These are phyloP conservation scores for Pristionchus pacificus DNA, from an alignment of 1,140 invertebrate species.

Conservation along the genomic window DNA sequence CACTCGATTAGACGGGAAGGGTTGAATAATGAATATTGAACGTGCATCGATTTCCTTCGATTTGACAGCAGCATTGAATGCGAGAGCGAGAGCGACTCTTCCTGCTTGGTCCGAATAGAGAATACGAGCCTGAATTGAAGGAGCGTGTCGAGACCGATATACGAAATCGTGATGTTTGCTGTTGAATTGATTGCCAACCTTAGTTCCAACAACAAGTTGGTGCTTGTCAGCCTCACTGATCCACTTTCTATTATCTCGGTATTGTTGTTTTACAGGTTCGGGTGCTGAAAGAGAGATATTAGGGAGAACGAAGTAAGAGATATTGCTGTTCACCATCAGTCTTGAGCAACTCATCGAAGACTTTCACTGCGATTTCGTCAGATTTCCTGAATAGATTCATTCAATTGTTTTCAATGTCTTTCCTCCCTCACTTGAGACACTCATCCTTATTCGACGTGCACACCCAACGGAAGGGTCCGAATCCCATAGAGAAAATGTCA, in stretches of 20 bases:
- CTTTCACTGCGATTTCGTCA: constrained; percentile 64
- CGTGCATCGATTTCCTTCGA: constrained; percentile 32
- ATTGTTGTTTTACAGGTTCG: constrained; percentile 62
- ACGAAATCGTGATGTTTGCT: constrained; percentile 58
- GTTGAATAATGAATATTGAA: not conserved
- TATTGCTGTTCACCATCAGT: constrained; percentile 53
- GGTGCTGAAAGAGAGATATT: constrained; percentile 53
- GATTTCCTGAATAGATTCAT: constrained; percentile 53
- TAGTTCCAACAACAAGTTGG: constrained; percentile 62
- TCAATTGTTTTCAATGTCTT: not conserved
- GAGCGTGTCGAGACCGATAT: constrained; percentile 60
- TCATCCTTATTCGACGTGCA: constrained; percentile 65
- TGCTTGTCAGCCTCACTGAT: constrained; percentile 66
- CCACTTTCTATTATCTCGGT: constrained; percentile 68
- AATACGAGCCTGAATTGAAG: constrained; percentile 64
- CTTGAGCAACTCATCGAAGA: constrained; percentile 62
- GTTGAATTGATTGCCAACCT: not conserved
- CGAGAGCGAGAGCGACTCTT: constrained; percentile 63
- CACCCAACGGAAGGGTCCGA: constrained; percentile 73
- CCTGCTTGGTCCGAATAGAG: constrained; percentile 68
- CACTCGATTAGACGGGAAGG: not conserved
- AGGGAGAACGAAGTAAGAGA: not conserved
- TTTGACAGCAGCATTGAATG: constrained; percentile 67
- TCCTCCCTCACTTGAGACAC: constrained; percentile 59
- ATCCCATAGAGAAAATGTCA: constrained; percentile 70